phyloP scores from a whole-genome alignment of 2,797 vertebrate genomes.

The Heteromormyrus szaboi region DNA sequence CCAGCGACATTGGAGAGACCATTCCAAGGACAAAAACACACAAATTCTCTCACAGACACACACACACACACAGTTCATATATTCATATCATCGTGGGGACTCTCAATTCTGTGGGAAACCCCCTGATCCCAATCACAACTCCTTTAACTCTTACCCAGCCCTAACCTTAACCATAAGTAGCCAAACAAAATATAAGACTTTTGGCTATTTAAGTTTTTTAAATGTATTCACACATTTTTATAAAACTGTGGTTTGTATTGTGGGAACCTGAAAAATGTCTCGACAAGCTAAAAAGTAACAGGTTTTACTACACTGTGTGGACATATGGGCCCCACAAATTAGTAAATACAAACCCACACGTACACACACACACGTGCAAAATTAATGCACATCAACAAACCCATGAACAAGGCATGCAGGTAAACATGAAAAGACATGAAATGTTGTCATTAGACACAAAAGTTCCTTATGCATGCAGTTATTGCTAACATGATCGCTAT shows the following conservation, averaged over 20 bases:
- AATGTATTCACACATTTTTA: background rate
- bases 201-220: background rate
- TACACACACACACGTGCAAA: background rate
- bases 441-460: background rate
- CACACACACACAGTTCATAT: background rate
- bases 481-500: background rate
- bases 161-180: background rate
- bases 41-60: background rate
- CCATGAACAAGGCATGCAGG: background rate
- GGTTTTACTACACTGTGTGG: background rate
- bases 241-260: background rate
- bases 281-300: background rate
- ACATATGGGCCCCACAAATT: background rate
- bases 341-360: background rate
- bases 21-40: background rate
- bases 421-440: background rate
- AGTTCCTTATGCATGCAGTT: conserved; percentile 2
- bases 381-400: background rate
- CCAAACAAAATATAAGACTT: background rate
- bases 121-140: background rate
- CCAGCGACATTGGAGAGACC: background rate
- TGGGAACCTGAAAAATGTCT: background rate
- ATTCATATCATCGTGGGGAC: background rate
- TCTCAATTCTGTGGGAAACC: background rate
- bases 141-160: background rate